Conservation (phyloP, 1,140 invertebrate species). For the Brachionus rotundiformis region DNA sequence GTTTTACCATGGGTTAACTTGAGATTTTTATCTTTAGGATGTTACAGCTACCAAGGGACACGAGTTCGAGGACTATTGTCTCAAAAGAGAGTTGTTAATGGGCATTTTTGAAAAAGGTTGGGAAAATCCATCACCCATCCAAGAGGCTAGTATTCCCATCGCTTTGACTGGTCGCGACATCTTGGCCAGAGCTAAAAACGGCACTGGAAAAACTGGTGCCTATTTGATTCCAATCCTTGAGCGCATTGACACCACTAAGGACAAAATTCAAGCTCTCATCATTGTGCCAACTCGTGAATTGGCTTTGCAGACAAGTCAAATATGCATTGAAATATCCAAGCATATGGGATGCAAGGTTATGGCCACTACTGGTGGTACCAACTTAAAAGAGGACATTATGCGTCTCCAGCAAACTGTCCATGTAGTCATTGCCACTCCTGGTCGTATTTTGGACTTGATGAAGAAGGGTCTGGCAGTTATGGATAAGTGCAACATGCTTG, state of each 20-base stretch:
- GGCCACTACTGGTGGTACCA: conserved; percentile 98
- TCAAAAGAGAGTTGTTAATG: conserved; percentile 95
- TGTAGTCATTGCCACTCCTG: conserved; percentile 97
- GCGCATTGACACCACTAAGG: conserved; percentile 83
- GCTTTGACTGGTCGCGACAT: conserved; percentile 95
- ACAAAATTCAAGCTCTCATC: conserved; percentile 78
- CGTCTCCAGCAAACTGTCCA: conserved; percentile 84
- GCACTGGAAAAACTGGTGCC: conserved; percentile 98
- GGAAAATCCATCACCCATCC: conserved; percentile 99
- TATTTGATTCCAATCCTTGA: conserved; percentile 98
- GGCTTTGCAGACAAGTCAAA: conserved; percentile 98
- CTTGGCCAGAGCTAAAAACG: conserved; percentile 97
- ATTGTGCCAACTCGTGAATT: conserved; percentile 98
- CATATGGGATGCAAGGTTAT: conserved; percentile 74
- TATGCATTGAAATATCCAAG: conserved; percentile 96
- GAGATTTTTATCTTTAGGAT: conserved; percentile 3
- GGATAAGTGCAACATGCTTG: conserved; percentile 91
- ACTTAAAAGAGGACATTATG: conserved; percentile 98
- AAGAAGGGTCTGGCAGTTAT: conserved; percentile 93
- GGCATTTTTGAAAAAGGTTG: conserved; percentile 99
- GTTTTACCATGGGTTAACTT: background rate
- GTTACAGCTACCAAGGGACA: conserved; percentile 46
- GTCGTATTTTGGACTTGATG: conserved; percentile 98
- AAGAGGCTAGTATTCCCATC: conserved; percentile 85
- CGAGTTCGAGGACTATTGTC: conserved; percentile 93